Percentiles rank a stretch among this genome's conserved stretches.
Evolutionary conservation across 2,797 vertebrate genomes (phyloP).

Genomic region (Nannoperca obscura): DNA sequence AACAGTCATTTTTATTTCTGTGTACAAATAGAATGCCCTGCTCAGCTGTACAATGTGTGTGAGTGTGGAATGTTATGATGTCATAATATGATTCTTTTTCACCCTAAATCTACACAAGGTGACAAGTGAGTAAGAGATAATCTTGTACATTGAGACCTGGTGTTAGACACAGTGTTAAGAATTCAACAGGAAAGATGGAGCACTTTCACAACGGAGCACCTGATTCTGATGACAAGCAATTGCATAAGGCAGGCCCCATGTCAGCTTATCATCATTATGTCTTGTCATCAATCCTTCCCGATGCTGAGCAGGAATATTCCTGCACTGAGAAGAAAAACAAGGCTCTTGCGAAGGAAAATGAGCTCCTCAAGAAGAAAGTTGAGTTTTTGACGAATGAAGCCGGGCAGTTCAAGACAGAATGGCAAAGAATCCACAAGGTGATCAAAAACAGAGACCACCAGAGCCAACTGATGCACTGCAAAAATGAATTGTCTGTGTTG

Average conservation of each 20-base stretch:
- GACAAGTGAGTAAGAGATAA: background rate
- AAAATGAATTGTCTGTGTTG: background rate
- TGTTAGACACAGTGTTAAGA: background rate
- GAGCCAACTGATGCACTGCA: background rate
- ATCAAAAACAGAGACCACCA: constrained; percentile 2
- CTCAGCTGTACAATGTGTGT: background rate
- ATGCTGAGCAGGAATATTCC: background rate
- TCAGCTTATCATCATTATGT: background rate
- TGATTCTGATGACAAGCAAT: background rate
- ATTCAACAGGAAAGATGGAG: constrained; percentile 20
- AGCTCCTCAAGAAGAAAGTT: constrained; percentile 2
- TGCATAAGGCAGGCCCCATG: background rate
- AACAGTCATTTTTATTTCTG: no score
- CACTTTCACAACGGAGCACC: background rate
- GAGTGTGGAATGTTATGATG: constrained; percentile 1
- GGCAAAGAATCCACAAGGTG: background rate
- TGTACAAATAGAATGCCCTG: background rate
- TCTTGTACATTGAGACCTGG: background rate
- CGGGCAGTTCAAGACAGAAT: constrained; percentile 3
- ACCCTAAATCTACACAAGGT: no score
- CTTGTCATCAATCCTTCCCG: background rate
- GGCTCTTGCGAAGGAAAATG: background rate
- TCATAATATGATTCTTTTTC: background rate
- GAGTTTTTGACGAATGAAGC: background rate
- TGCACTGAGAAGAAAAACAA: background rate